These are phyloP conservation scores for Pomatostomus ruficeps DNA, from an alignment of 2,113 vertebrate genomes.

Conservation along the genomic window DNA sequence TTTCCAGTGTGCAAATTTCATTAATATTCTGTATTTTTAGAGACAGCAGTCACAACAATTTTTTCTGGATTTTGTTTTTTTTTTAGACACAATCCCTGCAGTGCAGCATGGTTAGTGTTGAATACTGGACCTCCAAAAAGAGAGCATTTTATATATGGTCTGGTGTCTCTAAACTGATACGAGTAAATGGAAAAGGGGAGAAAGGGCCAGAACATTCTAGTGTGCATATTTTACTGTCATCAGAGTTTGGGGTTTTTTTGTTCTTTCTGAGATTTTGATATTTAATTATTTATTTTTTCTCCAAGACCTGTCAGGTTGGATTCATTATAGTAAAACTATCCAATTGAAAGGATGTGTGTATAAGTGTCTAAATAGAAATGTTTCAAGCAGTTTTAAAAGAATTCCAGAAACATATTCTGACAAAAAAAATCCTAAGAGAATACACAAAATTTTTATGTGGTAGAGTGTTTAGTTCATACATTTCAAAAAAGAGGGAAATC, in stretches of 20 bases:
- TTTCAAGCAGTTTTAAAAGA: background rate
- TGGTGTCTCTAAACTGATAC: background rate
- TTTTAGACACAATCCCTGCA: background rate
- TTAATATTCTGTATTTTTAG: background rate
- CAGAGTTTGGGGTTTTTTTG: fast-evolving
- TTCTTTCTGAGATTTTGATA: background rate
- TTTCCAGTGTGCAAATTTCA: background rate
- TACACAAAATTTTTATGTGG: background rate
- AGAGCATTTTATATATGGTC: background rate
- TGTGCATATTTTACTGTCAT: background rate
- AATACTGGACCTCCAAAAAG: background rate
- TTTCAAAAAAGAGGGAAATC: background rate
- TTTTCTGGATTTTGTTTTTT: too few relatives aligned
- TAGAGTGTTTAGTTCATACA: background rate
- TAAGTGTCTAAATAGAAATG: background rate
- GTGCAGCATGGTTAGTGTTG: background rate
- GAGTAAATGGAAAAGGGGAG: background rate
- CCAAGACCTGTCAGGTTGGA: background rate
- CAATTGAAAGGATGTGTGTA: background rate
- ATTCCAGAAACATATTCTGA: background rate
- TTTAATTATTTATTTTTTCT: background rate
- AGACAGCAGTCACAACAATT: background rate
- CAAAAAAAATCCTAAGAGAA: background rate
- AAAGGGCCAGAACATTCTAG: background rate
- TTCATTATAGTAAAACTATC: background rate